A percentile compares a stretch with the other conserved stretches of the same genome.
phyloP scores from a whole-genome alignment of 2,113 vertebrate genomes.

The Callaeas wilsoni region DNA sequence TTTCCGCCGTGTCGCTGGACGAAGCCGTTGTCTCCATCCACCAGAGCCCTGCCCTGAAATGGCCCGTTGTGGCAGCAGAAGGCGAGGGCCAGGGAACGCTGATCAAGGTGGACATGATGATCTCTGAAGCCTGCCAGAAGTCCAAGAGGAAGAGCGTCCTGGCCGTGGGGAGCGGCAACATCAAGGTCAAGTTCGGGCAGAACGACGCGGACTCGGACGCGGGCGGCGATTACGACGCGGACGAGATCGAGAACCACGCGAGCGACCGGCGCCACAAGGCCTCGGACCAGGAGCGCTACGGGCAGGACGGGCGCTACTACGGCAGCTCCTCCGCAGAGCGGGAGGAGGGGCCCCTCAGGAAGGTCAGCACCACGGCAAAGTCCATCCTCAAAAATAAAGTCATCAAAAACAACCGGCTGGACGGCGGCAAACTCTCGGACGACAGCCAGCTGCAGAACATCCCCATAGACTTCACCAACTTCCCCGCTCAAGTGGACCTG shows the following conservation, averaged over 20 bases:
- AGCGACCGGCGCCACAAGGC: conserved; percentile 78
- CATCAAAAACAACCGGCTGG: conserved; percentile 48
- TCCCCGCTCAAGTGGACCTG: conserved; percentile 86
- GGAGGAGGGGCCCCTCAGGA: conserved; percentile 75
- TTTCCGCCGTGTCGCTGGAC: conserved; percentile 85
- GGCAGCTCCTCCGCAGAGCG: conserved; percentile 77
- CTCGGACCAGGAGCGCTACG: conserved; percentile 72
- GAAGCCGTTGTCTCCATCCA: conserved; percentile 78
- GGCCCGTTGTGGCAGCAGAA: conserved; percentile 84
- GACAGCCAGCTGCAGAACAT: conserved; percentile 79
- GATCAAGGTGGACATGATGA: conserved; percentile 88
- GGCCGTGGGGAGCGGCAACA: conserved; percentile 79
- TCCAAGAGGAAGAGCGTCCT: conserved; percentile 89
- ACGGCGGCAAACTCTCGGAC: conserved; percentile 72
- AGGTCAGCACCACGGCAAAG: conserved; percentile 76
- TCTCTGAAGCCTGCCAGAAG: conserved; percentile 90
- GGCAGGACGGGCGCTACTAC: conserved; percentile 73
- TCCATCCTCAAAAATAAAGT: conserved; percentile 70
- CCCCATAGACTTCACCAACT: conserved; percentile 87
- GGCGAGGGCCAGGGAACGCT: conserved; percentile 89
- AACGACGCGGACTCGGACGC: conserved; percentile 61
- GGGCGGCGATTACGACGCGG: conserved; percentile 69
- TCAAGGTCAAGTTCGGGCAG: conserved; percentile 86
- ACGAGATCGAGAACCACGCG: conserved; percentile 80
- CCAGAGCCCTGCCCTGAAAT: conserved; percentile 68